phyloP scores from a whole-genome alignment of 2,113 vertebrate species.

The Sturnus vulgaris region DNA sequence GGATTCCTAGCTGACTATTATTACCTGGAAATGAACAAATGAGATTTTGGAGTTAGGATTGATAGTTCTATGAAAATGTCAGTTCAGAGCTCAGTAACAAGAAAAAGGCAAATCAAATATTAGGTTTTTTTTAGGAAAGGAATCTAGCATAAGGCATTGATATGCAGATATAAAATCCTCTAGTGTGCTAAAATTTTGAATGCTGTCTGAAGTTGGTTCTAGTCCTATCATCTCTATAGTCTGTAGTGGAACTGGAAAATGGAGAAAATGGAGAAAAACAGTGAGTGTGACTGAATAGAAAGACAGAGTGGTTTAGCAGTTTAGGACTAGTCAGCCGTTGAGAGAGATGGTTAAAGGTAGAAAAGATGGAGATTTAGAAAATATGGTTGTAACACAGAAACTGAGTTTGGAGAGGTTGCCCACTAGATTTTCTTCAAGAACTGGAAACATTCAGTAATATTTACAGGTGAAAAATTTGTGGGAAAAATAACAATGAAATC shows the following conservation, averaged over 20 bases:
- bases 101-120: neutral
- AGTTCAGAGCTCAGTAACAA: neutral
- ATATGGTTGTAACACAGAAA: neutral
- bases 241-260: neutral
- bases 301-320: neutral
- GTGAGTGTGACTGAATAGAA: neutral
- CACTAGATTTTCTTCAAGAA: neutral
- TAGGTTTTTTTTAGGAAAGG: neutral
- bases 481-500: neutral
- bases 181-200: neutral
- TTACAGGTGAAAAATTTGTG: neutral
- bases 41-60: neutral
- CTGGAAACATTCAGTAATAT: neutral
- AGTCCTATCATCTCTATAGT: neutral
- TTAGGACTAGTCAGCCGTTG: neutral
- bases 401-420: neutral
- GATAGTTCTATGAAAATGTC: neutral
- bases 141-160: neutral
- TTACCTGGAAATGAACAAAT: neutral
- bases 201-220: neutral
- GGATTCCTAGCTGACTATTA: neutral
- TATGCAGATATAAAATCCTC: neutral
- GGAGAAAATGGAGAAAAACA: neutral
- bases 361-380: neutral
- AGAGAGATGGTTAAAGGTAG: neutral